A percentile compares a stretch with the other conserved stretches of the same genome.
Evolutionary conservation across 2,888 invertebrate species (phyloP).

Genomic region (Molorchus minor): DNA sequence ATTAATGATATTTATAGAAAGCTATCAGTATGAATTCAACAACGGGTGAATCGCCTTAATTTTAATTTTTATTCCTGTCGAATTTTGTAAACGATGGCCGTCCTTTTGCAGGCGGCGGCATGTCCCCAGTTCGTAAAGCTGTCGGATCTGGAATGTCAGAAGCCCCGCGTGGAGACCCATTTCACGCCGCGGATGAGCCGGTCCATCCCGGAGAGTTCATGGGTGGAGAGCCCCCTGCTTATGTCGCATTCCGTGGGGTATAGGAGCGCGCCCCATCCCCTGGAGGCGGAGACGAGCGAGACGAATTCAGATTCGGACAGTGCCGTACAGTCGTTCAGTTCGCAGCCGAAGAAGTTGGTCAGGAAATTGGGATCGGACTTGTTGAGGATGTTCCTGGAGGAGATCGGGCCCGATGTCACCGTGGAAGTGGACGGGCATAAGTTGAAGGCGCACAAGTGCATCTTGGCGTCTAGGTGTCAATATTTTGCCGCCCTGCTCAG

Average conservation of each 20-base stretch:
- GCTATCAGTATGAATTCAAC: too few species aligned
- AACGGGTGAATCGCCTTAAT: too few species aligned
- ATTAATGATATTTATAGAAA: too few species aligned
- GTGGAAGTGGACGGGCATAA: slow-evolving; percentile 84
- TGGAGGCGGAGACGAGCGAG: slow-evolving; percentile 57
- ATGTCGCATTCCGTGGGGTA: slow-evolving; percentile 72
- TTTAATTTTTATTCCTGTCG: neutral
- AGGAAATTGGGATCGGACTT: slow-evolving; percentile 83
- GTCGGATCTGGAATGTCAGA: slow-evolving; percentile 80
- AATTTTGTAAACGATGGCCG: neutral
- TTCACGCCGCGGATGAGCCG: slow-evolving; percentile 70
- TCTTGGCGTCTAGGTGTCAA: slow-evolving; percentile 89
- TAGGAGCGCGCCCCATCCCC: slow-evolving; percentile 58
- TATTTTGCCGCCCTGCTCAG: slow-evolving; percentile 93
- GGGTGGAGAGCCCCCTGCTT: slow-evolving; percentile 70
- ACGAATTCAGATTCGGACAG: slow-evolving; percentile 49
- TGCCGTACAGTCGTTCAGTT: slow-evolving; percentile 57
- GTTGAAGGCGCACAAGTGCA: slow-evolving; percentile 91
- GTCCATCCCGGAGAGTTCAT: slow-evolving; percentile 75
- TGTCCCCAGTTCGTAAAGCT: slow-evolving; percentile 71
- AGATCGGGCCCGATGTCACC: slow-evolving; percentile 88
- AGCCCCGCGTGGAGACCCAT: slow-evolving; percentile 64
- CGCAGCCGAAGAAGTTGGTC: slow-evolving; percentile 52
- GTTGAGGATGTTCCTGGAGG: slow-evolving; percentile 89
- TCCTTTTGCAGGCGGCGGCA: slow-evolving; percentile 44